Evolutionary conservation across 2,888 invertebrate genomes (phyloP), one percentile per base, ranked within the genome.

Genomic region (Slavum lentiscoides): DNA sequence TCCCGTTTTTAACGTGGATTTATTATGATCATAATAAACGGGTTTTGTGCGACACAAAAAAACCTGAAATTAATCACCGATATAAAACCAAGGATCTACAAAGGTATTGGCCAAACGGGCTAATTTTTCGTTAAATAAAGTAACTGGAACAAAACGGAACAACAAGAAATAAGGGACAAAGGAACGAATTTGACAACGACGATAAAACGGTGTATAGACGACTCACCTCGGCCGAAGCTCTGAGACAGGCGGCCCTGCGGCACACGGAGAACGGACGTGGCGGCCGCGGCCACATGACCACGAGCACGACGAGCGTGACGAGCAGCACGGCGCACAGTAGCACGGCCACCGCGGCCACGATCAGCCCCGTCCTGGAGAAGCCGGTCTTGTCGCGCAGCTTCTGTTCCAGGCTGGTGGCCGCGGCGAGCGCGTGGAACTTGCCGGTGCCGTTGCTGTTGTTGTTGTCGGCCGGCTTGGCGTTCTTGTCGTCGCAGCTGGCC

Each of bases 211-310:
- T 30, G 30, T 30, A 4, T 30, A 6, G 0, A 43, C 9, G 49
- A 82, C 84, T 84, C 84, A 89, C 89, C 88, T 88, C 87, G 55
- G 89, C 87, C 39, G 89, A 87, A n/a, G 88, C 88, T 69, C 86
- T 85, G 59, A 89, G 86, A 85, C 89, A 90, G 13, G 87, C 86
- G 0, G 88, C 85, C 23, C 86, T 86, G 76, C 85, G 85, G 84
- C 89, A 89, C 62, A 88, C 85, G 13, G 87, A 87, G 83, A 86
- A 87, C 72, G 85, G 84, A 59, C 85, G 84, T 2, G 87, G 86
- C 67, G 86, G 85, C n/a, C 84, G 84, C 9, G 89, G 89, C 88
- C 89, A 88, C 21, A 87, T 84, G 21, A 87, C 86, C 17, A 86
- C 85, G 84, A 89, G 84, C 19, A 87, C 86, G 76, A 89, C 84